phyloP scores from a whole-genome alignment of 2,888 invertebrate genomes.

The Tachina grossa region DNA sequence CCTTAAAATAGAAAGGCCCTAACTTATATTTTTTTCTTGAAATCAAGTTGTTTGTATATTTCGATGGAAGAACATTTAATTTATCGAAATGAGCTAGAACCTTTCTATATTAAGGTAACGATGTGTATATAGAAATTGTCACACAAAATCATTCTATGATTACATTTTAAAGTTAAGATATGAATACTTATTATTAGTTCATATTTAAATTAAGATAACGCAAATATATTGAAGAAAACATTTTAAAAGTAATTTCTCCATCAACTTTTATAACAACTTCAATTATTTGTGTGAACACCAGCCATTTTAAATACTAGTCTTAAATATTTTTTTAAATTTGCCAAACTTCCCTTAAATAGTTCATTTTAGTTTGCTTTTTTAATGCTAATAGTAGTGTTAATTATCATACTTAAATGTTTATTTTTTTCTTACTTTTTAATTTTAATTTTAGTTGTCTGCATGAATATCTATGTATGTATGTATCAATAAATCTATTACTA shows the following conservation, averaged over 20 bases:
- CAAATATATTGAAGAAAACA: not conserved
- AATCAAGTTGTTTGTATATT: no score
- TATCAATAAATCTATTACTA: not conserved
- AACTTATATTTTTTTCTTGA: no score
- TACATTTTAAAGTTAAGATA: not conserved
- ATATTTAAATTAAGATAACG: not conserved
- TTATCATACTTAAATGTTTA: not conserved
- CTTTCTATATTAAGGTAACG: no score
- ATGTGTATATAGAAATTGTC: no score
- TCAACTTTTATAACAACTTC: not conserved
- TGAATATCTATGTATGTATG: not conserved
- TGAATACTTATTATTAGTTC: slow-evolving; percentile 8
- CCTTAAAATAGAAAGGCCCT: no score
- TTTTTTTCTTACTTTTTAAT: slow-evolving; percentile 2
- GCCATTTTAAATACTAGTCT: not conserved
- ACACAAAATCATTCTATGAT: no score
- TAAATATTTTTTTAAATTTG: not conserved
- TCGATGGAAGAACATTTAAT: no score
- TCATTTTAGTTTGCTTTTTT: not conserved
- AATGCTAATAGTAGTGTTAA: not conserved
- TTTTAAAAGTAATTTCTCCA: not conserved
- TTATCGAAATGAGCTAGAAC: no score
- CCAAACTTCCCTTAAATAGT: not conserved
- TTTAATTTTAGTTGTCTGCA: slow-evolving; percentile 16
- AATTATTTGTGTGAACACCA: no score